phyloP scores from a whole-genome alignment of 92 coral and sea anemone species.

The Phenganax marumi region DNA sequence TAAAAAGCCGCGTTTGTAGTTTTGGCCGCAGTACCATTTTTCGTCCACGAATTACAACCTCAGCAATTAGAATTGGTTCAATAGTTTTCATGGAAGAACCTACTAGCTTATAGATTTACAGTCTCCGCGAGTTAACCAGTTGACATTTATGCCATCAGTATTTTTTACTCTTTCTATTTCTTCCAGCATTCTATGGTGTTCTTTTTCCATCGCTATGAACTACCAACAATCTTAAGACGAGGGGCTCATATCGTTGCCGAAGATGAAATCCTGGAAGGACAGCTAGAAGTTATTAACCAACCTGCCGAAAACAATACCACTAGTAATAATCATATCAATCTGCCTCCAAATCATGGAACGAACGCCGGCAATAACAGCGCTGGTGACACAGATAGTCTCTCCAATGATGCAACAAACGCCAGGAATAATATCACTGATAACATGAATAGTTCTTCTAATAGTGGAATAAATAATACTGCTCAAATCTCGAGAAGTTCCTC shows the following conservation, averaged over 20 bases:
- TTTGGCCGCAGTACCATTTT: no score
- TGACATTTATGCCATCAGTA: neutral
- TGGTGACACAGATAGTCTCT: neutral
- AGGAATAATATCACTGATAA: neutral
- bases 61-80: no score
- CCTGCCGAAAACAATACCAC: slow-evolving; percentile 3
- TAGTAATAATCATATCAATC: neutral
- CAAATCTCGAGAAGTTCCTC: neutral
- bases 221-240: slow-evolving; percentile 81
- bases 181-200: slow-evolving; percentile 94
- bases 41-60: no score
- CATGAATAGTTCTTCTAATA: neutral
- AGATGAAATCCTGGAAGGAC: slow-evolving; percentile 86
- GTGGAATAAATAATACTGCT: neutral
- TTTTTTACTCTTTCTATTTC: neutral
- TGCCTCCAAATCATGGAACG: neutral
- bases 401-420: neutral
- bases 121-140: neutral
- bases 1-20: neutral
- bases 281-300: slow-evolving; percentile 70
- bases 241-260: slow-evolving; percentile 76
- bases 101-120: no score
- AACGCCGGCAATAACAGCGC: neutral
- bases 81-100: no score
- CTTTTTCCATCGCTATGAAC: slow-evolving; percentile 95